Base-by-base conservation (phyloP, 2,888 invertebrate species). In the Spodoptera littoralis region DNA sequence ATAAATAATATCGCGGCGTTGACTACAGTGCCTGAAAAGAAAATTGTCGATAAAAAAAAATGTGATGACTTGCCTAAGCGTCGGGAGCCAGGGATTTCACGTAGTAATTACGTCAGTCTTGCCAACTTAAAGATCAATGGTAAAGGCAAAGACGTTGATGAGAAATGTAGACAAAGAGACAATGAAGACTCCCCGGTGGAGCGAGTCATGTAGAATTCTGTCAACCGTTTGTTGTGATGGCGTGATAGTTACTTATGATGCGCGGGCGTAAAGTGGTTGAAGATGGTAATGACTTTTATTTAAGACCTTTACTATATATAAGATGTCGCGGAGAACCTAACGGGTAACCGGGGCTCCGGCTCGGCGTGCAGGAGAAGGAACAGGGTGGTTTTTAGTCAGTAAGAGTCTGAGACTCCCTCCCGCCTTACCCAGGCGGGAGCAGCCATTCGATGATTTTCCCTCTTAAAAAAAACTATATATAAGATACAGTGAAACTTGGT, bases 51-150 rank as follows among this genome's bases (percentile, higher is more conserved):
- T 3, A 77, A 76, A 24, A 63, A 81, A 58, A 60, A 69, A 5
- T 11, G 13, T 50, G 81, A 81, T 0, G 57, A 55, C 3, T 62
- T 58, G 27, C 77, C 77, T 4, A 91, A 87, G 66, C 85, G 84
- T 30, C 70, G 88, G 0, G 91, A 90, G 55, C 79, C 85, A n/a
- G 92, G 90, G 0, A 94, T 93, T 18, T 91, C 92, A 0, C 82
- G 92, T 1, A 92, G 93, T 70, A 95, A 95, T 77, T 95, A 95
- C 64, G 95, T 95, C 11, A 93, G 93, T 69, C 68, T 95, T 51
- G 95, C 95, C 0, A 95, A 94, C 74, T 68, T 95, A 58, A 92
- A 92, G 77, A 95, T 95, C 4, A 91, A 91, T 62, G 89, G 83
- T 5, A 88, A 84, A 55, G 61, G 66, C 22, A 87, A 88, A 66